These are phyloP conservation scores for Euthynnus affinis DNA, from an alignment of 2,797 vertebrate genomes.

Conservation along the genomic window DNA sequence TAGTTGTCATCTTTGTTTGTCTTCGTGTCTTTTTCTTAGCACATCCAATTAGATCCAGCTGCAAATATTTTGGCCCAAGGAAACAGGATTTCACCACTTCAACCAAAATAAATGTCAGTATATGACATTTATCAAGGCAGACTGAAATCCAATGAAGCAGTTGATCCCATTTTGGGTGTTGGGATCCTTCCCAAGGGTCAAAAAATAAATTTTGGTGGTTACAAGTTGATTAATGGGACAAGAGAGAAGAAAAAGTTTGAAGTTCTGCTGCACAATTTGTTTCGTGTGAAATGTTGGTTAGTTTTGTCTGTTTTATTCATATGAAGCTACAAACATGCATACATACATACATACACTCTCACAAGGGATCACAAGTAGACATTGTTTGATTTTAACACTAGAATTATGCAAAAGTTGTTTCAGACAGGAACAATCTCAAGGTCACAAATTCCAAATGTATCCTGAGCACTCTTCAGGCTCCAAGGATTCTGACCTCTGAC, in stretches of 20 bases:
- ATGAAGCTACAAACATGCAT: background rate
- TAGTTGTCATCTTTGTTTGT: conserved; percentile 31
- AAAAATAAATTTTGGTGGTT: background rate
- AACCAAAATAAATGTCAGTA: background rate
- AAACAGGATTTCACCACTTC: conserved; percentile 1
- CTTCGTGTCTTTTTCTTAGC: background rate
- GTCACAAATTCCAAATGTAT: background rate
- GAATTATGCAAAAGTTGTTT: background rate
- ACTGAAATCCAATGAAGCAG: background rate
- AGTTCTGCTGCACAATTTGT: background rate
- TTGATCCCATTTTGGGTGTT: background rate
- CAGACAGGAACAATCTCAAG: background rate
- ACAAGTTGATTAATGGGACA: background rate
- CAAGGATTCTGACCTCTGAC: background rate
- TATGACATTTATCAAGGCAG: background rate
- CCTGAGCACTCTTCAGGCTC: background rate
- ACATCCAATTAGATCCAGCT: background rate
- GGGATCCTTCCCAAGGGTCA: background rate
- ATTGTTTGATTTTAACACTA: background rate
- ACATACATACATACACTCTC: too few species aligned
- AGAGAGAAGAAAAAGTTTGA: too few species aligned
- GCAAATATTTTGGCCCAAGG: background rate
- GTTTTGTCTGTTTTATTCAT: background rate
- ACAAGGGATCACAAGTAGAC: background rate
- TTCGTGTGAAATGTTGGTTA: background rate